phyloP scores from a whole-genome alignment of 2,113 vertebrate genomes.

The Okapia johnstoni region DNA sequence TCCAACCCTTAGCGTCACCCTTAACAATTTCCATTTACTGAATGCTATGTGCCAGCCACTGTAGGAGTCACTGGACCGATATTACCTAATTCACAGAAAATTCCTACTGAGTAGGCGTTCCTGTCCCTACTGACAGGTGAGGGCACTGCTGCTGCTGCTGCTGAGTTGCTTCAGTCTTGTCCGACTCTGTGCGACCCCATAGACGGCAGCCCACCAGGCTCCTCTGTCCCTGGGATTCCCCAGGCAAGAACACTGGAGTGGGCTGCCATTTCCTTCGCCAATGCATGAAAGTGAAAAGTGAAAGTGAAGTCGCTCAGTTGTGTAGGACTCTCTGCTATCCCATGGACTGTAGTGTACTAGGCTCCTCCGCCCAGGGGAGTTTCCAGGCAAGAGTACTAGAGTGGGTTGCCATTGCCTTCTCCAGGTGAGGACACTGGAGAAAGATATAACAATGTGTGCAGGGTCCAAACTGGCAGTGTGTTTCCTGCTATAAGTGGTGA shows the following conservation, averaged over 20 bases:
- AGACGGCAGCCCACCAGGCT: neutral
- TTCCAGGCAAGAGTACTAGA: neutral
- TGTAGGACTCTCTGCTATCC: rapidly evolving
- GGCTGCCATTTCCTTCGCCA: neutral
- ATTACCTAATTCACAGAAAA: neutral
- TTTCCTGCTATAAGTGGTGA: neutral
- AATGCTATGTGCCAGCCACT: neutral
- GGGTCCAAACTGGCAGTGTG: too few relatives aligned
- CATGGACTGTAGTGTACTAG: neutral
- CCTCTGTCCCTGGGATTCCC: neutral
- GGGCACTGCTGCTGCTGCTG: neutral
- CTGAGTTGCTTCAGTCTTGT: neutral
- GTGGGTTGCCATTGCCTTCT: neutral
- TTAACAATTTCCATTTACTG: neutral
- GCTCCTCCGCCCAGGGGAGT: neutral
- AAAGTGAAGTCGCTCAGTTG: neutral
- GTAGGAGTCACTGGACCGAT: neutral
- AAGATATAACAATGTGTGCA: neutral
- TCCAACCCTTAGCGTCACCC: neutral
- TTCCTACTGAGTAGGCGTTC: neutral
- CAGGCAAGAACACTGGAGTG: neutral
- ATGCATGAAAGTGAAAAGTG: neutral
- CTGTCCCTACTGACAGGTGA: neutral
- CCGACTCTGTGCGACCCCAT: neutral
- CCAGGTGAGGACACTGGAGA: neutral